Conservation (phyloP, 2,113 vertebrate genomes). For the Burhinus bistriatus region DNA sequence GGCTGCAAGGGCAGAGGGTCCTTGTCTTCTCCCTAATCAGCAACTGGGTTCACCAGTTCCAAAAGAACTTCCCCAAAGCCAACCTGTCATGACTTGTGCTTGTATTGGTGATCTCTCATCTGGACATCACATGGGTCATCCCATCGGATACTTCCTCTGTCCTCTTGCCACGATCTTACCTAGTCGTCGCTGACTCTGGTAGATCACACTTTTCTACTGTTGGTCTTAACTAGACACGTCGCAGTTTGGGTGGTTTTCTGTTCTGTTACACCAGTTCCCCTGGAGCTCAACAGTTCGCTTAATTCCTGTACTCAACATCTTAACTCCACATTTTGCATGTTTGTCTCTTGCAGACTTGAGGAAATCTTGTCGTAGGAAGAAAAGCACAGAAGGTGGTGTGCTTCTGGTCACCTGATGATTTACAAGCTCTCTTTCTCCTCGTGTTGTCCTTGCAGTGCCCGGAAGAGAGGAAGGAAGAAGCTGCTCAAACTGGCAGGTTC, state of each 20-base stretch:
- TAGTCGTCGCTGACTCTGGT: fast-evolving
- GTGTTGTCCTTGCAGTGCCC: not conserved
- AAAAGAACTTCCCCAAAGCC: not conserved
- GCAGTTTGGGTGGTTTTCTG: not conserved
- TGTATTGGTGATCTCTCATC: not conserved
- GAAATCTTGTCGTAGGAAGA: not conserved
- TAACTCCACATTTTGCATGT: fast-evolving
- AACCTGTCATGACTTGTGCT: not conserved
- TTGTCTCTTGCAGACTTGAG: not conserved
- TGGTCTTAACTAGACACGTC: not conserved
- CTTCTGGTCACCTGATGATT: not conserved
- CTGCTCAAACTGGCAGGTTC: not conserved
- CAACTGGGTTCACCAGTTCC: not conserved
- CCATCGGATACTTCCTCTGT: not conserved
- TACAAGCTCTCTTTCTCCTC: not conserved
- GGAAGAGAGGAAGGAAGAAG: not conserved
- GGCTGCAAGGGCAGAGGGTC: not conserved
- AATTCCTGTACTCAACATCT: not conserved
- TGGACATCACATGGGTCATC: not conserved
- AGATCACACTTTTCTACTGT: not conserved
- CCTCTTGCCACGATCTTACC: not conserved
- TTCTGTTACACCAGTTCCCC: not conserved
- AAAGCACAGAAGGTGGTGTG: not conserved
- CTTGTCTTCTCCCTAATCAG: not conserved
- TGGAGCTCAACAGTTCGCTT: not conserved